Base-by-base conservation (phyloP, 1,140 invertebrate genomes). In the Pseudobourletiella spinata region DNA sequence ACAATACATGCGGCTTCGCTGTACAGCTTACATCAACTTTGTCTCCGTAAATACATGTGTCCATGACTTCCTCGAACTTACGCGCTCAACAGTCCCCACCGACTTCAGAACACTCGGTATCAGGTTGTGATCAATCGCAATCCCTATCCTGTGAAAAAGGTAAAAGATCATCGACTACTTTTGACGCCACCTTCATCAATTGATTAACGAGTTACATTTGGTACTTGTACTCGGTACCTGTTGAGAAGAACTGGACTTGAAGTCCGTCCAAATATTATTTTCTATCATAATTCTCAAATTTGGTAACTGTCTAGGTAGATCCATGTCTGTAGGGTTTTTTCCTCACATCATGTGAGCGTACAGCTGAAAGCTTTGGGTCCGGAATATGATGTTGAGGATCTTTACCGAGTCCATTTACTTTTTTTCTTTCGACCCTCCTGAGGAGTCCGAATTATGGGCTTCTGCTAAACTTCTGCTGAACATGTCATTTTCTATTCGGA, bases 21-120 rank as follows among this genome's bases (percentile, higher is more conserved):
- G n/a, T 18, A 63, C 79, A 81, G 18, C 65, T 72, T n/a, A 79
- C 73, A 39, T 58, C 72, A 4, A 77, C 66, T 18, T 69, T 62
- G 50, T 73, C 67, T n/a, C 80, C 79, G 65, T 79, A 79, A 2
- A 66, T 58, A 69, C 79, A 82, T 20, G 72, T 66, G 42, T 72
- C 50, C 16, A 22, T 44, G 22, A 61, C 30, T 20, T 39, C 55
- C 57, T 79, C 75, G 57, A 76, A 79, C 1, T 72, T 58, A 69
- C 80, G 82, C 11, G 72, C 68, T 4, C 80, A 56, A 66, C 79
- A 65, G 30, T 74, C 70, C 35, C 67, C 75, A 46, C 63, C 67
- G n/a, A 75, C 61, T 26, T 73, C 60, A 2, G 61, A 46, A 56
- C 75, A 76, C 11, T 69, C 61, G 3, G 62, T 57, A 32, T 64